Base-by-base conservation (phyloP, 2,113 vertebrate species). In the Peromyscus leucopus region DNA sequence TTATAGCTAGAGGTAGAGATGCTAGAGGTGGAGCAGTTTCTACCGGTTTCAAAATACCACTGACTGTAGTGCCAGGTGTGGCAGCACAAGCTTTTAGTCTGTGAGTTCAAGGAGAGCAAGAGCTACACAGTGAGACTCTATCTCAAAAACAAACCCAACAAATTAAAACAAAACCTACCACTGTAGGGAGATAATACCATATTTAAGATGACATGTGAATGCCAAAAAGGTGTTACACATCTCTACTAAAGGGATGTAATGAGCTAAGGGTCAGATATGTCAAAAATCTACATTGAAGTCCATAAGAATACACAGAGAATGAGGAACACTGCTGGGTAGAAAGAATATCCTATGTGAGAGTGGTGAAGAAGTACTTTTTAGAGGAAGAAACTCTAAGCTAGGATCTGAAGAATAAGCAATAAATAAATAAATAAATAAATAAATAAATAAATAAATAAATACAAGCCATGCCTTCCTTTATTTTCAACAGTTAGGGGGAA, bases 291-390 rank as follows among this genome's bases (percentile, higher is more conserved):
- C 87, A 57, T 19, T 57, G 22, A 59, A 48, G 63, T 69, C 48
- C 79, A 72, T 92, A 61, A 92, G 24, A 85, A 71, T 51, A 59
- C 36, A 88, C 22, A 95, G 86, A 74, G 83, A 59, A 42, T 92
- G 59, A 89, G 10, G 59, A 92, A 71, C 55, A 19, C 7, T 84
- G 91, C 17, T 48, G 36, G 0, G 11, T 16, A 71, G 36, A 28
- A 28, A 78, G 17, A 36, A 59, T 39, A 91, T 31, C 26, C 33
- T 69, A 42, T 33, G 69, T n/a, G 61, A 59, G 33, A 16, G 74
- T 28, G 10, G 51, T 57, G 10, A 91, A 72, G 11, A 59, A 51
- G 33, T 63, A 7, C 28, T 82, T 46, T 59, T 4, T 28, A 94
- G 26, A 67, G 39, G 24, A 96, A 48, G 46, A 67, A 63, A 36